Base-by-base conservation (phyloP, 2,888 invertebrate species). In the Drosophila anomelani region DNA sequence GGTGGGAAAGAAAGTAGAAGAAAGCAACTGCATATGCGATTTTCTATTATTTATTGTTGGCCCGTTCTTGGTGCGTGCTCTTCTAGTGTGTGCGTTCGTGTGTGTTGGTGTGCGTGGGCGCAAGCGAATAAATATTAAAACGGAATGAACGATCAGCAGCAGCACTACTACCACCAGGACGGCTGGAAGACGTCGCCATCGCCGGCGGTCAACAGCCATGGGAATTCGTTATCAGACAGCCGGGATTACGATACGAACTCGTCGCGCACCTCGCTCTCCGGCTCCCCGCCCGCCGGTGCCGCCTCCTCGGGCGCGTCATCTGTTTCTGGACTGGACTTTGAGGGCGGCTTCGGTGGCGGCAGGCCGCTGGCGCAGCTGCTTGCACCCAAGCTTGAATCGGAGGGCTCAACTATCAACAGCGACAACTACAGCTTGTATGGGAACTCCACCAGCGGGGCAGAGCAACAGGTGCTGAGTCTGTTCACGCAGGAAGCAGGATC, bases 391-490 rank as follows among this genome's bases (percentile, higher is more conserved):
- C 53, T 77, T 41, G 78, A 73, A 41, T 15, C 56, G 36, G 79
- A 81, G 26, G 60, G 36, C 1, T 49, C 36, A 13, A 67, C 57
- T 17, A 67, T 57, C 8, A 67, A 67, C 43, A 75, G 64, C 69
- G 82, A 62, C 67, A 78, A 20, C 64, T 63, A 61, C 68, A 77
- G 68, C 75, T 70, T 70, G 69, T 81, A 71, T 54, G 63, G 72
- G 64, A 43, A 62, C 57, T 69, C 34, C 63, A 47, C 78, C 55
- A 63, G 81, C 49, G 78, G 74, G 43, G 88, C 90, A 80, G 88
- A 90, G 81, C 90, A 91, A 90, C 91, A 91, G 91, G 91, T 91
- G 91, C 90, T 91, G 78, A 90, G 89, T 77, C 88, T 85, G 17
- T 84, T 74, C 36, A 43, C 66, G 26, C 69, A 77, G 39, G 66